Evolutionary conservation across 1,140 invertebrate species (phyloP).

Genomic region (Nilaparvata lugens): DNA sequence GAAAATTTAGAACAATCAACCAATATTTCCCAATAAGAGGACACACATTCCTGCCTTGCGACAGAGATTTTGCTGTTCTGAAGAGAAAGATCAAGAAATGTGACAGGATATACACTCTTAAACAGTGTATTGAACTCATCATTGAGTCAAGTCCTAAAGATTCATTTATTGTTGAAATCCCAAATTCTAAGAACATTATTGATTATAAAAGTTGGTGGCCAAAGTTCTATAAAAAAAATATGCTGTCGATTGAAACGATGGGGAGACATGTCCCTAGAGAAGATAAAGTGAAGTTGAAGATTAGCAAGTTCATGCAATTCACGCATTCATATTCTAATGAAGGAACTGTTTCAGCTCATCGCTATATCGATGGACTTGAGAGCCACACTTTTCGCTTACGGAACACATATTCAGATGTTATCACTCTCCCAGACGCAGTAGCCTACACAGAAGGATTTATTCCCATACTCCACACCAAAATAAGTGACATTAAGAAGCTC

Average conservation of each 20-base stretch:
- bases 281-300: not conserved
- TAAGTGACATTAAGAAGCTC: not conserved
- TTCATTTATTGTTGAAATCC: not conserved
- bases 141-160: not conserved
- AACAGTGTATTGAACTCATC: not conserved
- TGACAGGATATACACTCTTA: constrained; percentile 2
- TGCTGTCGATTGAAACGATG: not conserved
- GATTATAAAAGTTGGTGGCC: not conserved
- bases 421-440: not conserved
- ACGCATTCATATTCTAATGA: not conserved
- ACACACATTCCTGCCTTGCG: constrained; percentile 28
- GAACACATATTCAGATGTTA: not conserved
- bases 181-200: not conserved
- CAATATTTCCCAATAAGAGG: constrained; percentile 26
- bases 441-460: not conserved
- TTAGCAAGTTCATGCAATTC: not conserved
- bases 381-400: not conserved
- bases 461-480: not conserved
- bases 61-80: constrained; percentile 26
- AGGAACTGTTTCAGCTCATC: not conserved
- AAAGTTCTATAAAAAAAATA: not conserved
- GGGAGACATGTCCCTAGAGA: not conserved
- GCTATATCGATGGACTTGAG: not conserved
- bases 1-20: constrained; percentile 20
- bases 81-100: constrained; percentile 14